Base-by-base conservation (phyloP, 2,888 invertebrate genomes). In the Cephus runcator region DNA sequence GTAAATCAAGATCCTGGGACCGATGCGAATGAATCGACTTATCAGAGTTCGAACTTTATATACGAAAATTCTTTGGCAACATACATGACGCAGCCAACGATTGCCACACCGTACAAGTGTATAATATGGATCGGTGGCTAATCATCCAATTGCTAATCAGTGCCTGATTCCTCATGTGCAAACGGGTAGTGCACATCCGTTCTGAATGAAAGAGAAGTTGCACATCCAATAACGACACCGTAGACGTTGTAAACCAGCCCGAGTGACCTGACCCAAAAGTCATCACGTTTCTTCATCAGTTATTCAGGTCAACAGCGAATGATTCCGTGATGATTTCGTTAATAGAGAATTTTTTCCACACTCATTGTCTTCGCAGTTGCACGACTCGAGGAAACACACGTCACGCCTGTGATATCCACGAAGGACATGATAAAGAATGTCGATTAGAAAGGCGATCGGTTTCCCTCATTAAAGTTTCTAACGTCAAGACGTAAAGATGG, bases 21-120 rank as follows among this genome's bases (percentile, higher is more conserved):
- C 6, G 56, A 71, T 34, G 12, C 33, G 33, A 71, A 71, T 71
- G 71, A 31, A 33, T n/a, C 12, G 12, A 71, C 31, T 71, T 36
- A 33, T 34, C 71, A 31, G 71, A 12, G 12, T 71, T 34, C 71
- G 71, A 71, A 69, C 75, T 76, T 78, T 78, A 73, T 78, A 78
- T 78, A 78, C 73, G 78, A 76, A 78, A 56, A 78, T 75, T 68
- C 78, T 78, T 78, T 78, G 75, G 78, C 76, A 77, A 77, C 34
- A 56, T 56, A 56, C 23, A 56, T 77, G 33, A 34, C 69, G 75
- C 69, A 4, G 36, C 35, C 71, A n/a, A 56, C 34, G 30, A 34
- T 75, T 73, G 75, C 76, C 31, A n/a, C 34, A 73, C 73, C 30
- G 34, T 71, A 34, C 15, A 75, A 69, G 75, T 31, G 15, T 34